These are phyloP conservation scores for Bombus picipes DNA, from an alignment of 1,140 invertebrate genomes.

Conservation along the genomic window DNA sequence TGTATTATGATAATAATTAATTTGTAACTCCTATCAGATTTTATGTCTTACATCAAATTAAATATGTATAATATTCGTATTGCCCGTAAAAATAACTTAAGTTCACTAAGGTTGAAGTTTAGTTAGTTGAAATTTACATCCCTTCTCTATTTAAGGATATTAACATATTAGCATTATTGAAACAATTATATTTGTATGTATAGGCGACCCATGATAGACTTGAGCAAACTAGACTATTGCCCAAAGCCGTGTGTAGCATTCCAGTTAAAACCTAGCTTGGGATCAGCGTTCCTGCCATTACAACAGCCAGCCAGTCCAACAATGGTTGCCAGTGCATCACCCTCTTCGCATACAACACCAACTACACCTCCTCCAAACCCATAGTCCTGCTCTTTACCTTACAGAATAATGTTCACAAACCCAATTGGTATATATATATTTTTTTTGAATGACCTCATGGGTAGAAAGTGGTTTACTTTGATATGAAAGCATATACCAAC, in stretches of 20 bases:
- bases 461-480: slow-evolving; percentile 73
- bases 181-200: slow-evolving; percentile 44
- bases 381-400: slow-evolving; percentile 80
- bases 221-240: slow-evolving; percentile 81
- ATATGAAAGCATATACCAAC: slow-evolving; percentile 67
- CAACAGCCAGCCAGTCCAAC: slow-evolving; percentile 83
- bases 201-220: slow-evolving; percentile 83
- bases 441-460: slow-evolving; percentile 72
- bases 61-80: background rate
- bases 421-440: slow-evolving; percentile 73
- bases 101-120: background rate
- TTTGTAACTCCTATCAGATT: background rate
- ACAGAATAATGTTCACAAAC: slow-evolving; percentile 71
- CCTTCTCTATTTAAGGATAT: background rate
- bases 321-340: slow-evolving; percentile 73
- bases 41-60: background rate
- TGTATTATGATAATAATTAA: background rate
- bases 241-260: slow-evolving; percentile 88
- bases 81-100: background rate
- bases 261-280: slow-evolving; percentile 90
- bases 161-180: slow-evolving; percentile 12
- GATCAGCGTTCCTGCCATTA: slow-evolving; percentile 91
- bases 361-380: slow-evolving; percentile 82
- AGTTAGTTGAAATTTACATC: background rate
- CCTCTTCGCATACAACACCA: slow-evolving; percentile 79